These are phyloP conservation scores for Otocyon megalotis DNA, from an alignment of 2,113 vertebrate genomes.

Conservation along the genomic window DNA sequence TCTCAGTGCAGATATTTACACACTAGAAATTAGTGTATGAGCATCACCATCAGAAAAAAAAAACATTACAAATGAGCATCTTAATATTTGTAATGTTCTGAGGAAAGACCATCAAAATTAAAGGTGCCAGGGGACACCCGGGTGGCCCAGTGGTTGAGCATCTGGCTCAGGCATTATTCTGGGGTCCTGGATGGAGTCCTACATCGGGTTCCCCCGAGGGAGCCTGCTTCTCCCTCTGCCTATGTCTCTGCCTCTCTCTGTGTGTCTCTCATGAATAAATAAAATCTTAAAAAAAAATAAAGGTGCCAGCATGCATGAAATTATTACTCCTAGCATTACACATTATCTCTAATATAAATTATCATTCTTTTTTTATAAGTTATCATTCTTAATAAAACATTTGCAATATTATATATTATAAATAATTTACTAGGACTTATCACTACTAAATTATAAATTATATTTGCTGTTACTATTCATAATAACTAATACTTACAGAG, in stretches of 20 bases:
- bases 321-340: background rate
- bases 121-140: too few relatives aligned
- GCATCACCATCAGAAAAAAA: background rate
- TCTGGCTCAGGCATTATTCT: too few relatives aligned
- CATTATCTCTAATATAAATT: slow-evolving; percentile 51
- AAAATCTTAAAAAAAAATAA: background rate
- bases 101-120: background rate
- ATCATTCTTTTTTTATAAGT: background rate
- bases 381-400: slow-evolving; percentile 10
- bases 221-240: too few relatives aligned
- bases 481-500: background rate
- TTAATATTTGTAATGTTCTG: slow-evolving; percentile 14
- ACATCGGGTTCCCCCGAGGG: too few relatives aligned
- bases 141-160: too few relatives aligned
- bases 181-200: too few relatives aligned
- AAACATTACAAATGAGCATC: background rate
- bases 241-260: too few relatives aligned
- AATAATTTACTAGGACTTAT: slow-evolving; percentile 26
- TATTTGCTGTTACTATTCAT: background rate
- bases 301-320: background rate
- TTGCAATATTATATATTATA: background rate
- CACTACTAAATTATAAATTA: slow-evolving; percentile 13
- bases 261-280: too few relatives aligned
- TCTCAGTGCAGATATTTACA: background rate
- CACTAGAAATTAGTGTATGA: background rate